Conservation (phyloP, 2,888 invertebrate genomes). For the Clistopyga incitator region DNA sequence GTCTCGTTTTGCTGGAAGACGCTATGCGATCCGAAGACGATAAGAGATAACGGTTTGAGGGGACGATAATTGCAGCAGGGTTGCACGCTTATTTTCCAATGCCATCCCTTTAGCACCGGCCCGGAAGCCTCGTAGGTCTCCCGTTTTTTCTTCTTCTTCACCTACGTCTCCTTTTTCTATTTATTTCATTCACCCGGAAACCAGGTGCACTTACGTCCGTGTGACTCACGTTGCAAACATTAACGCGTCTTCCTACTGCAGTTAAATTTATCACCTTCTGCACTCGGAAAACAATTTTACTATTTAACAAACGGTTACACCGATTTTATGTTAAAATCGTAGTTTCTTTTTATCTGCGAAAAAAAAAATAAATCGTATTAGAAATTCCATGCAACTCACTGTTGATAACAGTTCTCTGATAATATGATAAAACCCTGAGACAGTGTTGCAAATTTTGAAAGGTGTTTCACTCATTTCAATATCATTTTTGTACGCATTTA, state of each 20-base stretch:
- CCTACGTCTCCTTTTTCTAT: not conserved
- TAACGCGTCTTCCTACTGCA: not conserved
- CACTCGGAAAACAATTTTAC: not conserved
- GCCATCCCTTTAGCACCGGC: constrained; percentile 26
- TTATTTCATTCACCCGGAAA: constrained; percentile 5
- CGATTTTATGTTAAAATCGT: too few relatives aligned
- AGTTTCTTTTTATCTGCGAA: too few relatives aligned
- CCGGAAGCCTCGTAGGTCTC: constrained; percentile 18
- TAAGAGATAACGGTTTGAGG: constrained; percentile 53
- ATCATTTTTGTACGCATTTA: too few relatives aligned
- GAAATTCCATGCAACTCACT: too few relatives aligned
- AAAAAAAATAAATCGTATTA: too few relatives aligned
- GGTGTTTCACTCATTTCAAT: too few relatives aligned
- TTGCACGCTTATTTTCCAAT: constrained; percentile 30
- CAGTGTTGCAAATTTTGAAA: too few relatives aligned
- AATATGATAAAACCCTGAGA: too few relatives aligned
- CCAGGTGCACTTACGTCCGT: constrained; percentile 24
- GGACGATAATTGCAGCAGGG: constrained; percentile 49
- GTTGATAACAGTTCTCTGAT: too few relatives aligned
- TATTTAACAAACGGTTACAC: not conserved
- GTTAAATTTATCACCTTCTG: not conserved
- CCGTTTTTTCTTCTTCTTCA: not conserved
- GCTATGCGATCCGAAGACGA: constrained; percentile 44
- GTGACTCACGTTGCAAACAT: constrained; percentile 18
- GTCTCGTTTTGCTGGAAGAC: constrained; percentile 50